Base-by-base conservation (phyloP, 2,797 vertebrate genomes). In the Labroides dimidiatus region DNA sequence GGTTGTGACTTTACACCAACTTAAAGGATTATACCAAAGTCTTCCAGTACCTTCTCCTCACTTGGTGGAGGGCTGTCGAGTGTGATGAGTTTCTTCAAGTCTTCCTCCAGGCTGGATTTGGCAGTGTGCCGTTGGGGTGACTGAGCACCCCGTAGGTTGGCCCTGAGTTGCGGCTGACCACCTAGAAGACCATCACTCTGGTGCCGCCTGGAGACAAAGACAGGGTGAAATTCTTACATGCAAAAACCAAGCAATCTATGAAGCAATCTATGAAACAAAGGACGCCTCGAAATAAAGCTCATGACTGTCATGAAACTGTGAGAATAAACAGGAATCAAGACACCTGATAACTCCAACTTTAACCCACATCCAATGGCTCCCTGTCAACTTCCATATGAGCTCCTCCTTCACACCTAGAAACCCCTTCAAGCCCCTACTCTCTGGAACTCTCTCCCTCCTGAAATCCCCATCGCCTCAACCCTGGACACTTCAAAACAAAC, bases 41-140 rank as follows among this genome's bases (percentile, higher is more conserved):
- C n/a, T 57, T 21, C 49, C 21, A 10, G 33, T 93, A 99, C 97
- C 96, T 98, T 97, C 72, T 95, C 95, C 76, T 95, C 96, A 77
- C 89, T 93, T 0, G 96, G 93, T 13, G 96, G 96, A 78, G 97
- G 96, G 79, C 96, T 99, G 85, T 99, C 97, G 33, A 98, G 94
- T 64, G 96, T 95, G 45, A 99, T 98, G 84, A 99, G 90, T 75
- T 98, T 99, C 94, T 98, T 98, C 52, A 99, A 90, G 53, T 99
- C 96, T 80, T 99, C 97, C 76, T 99, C 96, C 16, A 99, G 91
- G 10, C 94, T 97, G 86, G 97, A 97, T 83, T 96, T 97, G 62
- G 95, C 93, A 10, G 93, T 72, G 78, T 91, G 87, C 54, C 95
- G 93, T 82, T 98, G 97, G 0, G 98, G 97, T 3, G 98, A 99